Conservation (phyloP, 2,113 vertebrate genomes). For the Lampris megalopsis region DNA sequence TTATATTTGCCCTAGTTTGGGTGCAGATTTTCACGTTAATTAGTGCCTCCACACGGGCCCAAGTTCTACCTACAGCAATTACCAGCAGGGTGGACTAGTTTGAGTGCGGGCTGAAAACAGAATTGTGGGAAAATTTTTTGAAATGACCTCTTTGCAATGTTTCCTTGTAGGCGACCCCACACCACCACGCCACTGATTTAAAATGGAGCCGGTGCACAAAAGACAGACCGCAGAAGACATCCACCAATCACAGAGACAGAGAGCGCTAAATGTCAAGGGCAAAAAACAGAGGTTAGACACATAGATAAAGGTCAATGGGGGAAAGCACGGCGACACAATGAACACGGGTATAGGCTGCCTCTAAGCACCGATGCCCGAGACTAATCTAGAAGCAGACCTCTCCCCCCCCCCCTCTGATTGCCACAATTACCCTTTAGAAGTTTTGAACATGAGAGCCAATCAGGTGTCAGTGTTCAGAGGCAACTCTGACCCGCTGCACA, state of each 20-base stretch:
- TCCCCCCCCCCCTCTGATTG: not conserved
- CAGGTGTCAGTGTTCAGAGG: slow-evolving; percentile 59
- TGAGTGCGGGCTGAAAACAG: not conserved
- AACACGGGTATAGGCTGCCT: slow-evolving; percentile 73
- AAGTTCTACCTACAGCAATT: slow-evolving; percentile 14
- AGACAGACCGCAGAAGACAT: slow-evolving; percentile 59
- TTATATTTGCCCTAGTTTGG: not conserved
- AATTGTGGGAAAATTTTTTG: not conserved
- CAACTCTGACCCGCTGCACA: slow-evolving; percentile 70
- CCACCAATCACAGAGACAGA: slow-evolving; percentile 74
- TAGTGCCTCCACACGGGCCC: not conserved
- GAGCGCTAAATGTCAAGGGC: slow-evolving; percentile 46
- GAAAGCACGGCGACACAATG: slow-evolving; percentile 69
- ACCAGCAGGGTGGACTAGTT: not conserved
- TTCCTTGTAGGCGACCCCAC: slow-evolving; percentile 53
- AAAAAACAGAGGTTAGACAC: slow-evolving; percentile 60
- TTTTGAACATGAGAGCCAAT: slow-evolving; percentile 19
- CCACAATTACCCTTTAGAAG: not conserved
- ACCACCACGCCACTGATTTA: slow-evolving; percentile 45
- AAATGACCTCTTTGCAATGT: slow-evolving; percentile 25
- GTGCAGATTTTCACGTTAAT: slow-evolving; percentile 32
- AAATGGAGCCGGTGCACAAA: slow-evolving; percentile 48
- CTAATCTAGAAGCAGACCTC: slow-evolving; percentile 21
- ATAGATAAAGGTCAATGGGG: slow-evolving; percentile 36
- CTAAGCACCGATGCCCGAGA: slow-evolving; percentile 48